These are phyloP conservation scores for Drosophila ezoana DNA, from an alignment of 2,888 invertebrate genomes.

Conservation along the genomic window DNA sequence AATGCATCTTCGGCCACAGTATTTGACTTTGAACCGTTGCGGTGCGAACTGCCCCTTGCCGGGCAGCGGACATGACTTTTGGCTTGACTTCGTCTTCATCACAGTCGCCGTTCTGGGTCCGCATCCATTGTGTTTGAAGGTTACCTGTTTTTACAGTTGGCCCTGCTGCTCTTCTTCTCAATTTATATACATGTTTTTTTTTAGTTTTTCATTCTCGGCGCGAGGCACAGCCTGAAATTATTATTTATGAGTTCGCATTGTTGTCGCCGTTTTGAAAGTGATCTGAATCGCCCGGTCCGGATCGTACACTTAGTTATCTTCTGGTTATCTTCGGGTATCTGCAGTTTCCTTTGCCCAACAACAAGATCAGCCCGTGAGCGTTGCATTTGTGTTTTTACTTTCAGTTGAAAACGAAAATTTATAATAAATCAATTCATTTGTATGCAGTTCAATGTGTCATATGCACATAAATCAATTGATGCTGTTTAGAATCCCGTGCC, in stretches of 20 bases:
- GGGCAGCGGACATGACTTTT: constrained; percentile 68
- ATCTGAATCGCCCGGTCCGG: constrained; percentile 62
- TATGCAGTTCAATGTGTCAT: constrained; percentile 61
- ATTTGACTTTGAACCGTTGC: constrained; percentile 56
- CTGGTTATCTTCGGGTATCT: constrained; percentile 38
- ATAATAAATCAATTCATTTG: constrained; percentile 75
- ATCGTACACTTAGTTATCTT: constrained; percentile 35
- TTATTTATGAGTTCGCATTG: constrained; percentile 81
- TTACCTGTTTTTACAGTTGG: constrained; percentile 78
- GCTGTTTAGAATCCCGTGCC: constrained; percentile 42
- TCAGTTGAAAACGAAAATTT: constrained; percentile 67
- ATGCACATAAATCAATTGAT: constrained; percentile 62
- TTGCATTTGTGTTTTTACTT: constrained; percentile 70
- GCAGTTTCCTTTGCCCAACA: constrained; percentile 12
- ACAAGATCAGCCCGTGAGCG: constrained; percentile 22
- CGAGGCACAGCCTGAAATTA: constrained; percentile 61
- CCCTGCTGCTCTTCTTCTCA: constrained; percentile 32
- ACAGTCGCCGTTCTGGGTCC: constrained; percentile 7
- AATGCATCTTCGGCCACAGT: constrained; percentile 47
- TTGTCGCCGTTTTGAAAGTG: constrained; percentile 72
- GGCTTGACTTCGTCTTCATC: constrained; percentile 57
- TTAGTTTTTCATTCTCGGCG: constrained; percentile 55
- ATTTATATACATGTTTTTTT: constrained; percentile 14
- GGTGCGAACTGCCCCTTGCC: constrained; percentile 25
- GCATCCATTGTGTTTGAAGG: constrained; percentile 60